Evolutionary conservation across 1,140 invertebrate species (phyloP).

Genomic region (Neuroterus valhalla): DNA sequence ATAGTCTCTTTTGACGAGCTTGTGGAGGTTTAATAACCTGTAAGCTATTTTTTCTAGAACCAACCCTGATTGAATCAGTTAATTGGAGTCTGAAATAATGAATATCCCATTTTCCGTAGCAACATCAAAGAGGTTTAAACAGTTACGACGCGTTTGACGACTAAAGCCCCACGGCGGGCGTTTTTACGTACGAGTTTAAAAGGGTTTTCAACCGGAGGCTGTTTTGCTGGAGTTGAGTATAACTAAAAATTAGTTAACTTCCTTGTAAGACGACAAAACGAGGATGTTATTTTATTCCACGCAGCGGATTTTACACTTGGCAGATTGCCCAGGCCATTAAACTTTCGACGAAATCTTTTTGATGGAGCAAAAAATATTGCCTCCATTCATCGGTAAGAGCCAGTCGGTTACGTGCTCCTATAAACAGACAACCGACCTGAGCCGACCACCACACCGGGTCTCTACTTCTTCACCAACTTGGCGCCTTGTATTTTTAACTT

Average conservation of each 20-base stretch:
- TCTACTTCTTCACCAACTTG: slow-evolving; percentile 51
- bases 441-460: too few species aligned
- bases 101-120: not conserved
- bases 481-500: slow-evolving; percentile 67
- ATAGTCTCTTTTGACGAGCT: too few species aligned
- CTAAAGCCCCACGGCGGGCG: not conserved
- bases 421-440: slow-evolving; percentile 31
- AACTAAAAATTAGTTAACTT: slow-evolving; percentile 3
- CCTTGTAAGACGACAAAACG: not conserved
- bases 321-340: not conserved
- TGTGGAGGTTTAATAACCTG: too few species aligned
- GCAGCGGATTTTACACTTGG: not conserved
- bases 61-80: too few species aligned
- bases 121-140: not conserved
- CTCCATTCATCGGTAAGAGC: not conserved
- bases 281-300: not conserved
- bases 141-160: not conserved
- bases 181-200: not conserved
- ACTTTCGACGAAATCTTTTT: not conserved
- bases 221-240: slow-evolving; percentile 7
- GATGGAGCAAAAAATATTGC: not conserved
- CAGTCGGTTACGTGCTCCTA: slow-evolving; percentile 7
- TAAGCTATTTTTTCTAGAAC: too few species aligned
- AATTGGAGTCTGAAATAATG: too few species aligned
- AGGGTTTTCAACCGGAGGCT: slow-evolving; percentile 22